Evolutionary conservation across 2,113 vertebrate species (phyloP).

Genomic region (Neopipo cinnamomea): DNA sequence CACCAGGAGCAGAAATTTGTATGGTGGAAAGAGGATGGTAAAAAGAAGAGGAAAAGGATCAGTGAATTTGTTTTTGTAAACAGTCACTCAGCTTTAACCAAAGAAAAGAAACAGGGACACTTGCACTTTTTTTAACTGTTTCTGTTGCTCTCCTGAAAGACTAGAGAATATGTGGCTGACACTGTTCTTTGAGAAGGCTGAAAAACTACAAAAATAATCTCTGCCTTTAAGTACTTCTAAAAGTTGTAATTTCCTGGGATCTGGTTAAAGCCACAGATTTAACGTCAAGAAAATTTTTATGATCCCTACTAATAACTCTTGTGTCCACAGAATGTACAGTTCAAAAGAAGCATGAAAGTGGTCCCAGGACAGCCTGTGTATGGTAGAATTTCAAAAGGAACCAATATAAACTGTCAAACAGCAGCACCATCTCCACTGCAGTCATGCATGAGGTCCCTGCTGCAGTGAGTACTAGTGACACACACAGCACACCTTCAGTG

Average conservation of each 20-base stretch:
- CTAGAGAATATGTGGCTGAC: background rate
- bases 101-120: background rate
- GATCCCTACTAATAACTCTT: background rate
- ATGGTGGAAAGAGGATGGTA: background rate
- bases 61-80: background rate
- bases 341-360: background rate
- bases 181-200: background rate
- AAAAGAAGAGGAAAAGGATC: background rate
- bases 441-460: background rate
- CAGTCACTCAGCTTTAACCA: background rate
- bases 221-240: background rate
- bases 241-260: background rate
- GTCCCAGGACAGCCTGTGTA: background rate
- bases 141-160: background rate
- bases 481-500: background rate
- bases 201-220: background rate
- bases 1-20: background rate
- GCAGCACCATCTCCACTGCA: background rate
- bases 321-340: background rate
- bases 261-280: background rate
- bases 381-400: background rate
- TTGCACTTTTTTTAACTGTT: background rate
- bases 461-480: background rate
- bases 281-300: background rate
- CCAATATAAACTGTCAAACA: background rate